Evolutionary conservation across 2,113 vertebrate genomes (phyloP).

Genomic region (Semnopithecus entellus): DNA sequence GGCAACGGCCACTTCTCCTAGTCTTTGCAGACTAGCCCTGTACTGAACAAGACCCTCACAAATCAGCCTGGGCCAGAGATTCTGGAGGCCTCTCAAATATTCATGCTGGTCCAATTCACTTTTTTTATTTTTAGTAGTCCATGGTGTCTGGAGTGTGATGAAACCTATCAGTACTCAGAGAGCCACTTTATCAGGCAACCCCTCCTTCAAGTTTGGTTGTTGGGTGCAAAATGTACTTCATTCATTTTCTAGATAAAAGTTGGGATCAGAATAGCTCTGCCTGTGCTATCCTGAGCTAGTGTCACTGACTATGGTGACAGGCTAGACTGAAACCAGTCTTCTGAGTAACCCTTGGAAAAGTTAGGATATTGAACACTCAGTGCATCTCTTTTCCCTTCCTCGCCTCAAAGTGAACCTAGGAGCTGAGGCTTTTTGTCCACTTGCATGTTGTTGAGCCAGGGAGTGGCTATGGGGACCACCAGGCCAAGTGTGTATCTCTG

Average conservation of each 20-base stretch:
- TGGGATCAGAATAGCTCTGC: background rate
- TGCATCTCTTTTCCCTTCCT: background rate
- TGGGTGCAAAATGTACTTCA: background rate
- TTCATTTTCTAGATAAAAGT: background rate
- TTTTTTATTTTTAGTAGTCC: background rate
- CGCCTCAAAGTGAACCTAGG: background rate
- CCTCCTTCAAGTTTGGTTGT: background rate
- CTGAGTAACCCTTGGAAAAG: background rate
- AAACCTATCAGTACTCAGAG: background rate
- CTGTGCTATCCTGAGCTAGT: background rate
- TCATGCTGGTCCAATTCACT: background rate
- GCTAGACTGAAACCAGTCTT: background rate
- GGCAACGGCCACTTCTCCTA: background rate
- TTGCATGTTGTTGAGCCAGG: background rate
- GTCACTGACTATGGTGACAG: background rate
- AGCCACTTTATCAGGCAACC: background rate
- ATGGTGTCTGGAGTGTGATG: background rate
- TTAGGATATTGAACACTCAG: background rate
- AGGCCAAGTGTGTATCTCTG: background rate
- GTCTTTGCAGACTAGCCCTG: background rate
- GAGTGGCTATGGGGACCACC: background rate
- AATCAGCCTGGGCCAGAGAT: background rate
- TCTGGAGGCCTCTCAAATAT: background rate
- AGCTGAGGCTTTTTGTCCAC: background rate
- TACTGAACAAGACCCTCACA: background rate